Evolutionary conservation across 2,888 invertebrate species (phyloP).

Genomic region (Pediacus dermestoides): DNA sequence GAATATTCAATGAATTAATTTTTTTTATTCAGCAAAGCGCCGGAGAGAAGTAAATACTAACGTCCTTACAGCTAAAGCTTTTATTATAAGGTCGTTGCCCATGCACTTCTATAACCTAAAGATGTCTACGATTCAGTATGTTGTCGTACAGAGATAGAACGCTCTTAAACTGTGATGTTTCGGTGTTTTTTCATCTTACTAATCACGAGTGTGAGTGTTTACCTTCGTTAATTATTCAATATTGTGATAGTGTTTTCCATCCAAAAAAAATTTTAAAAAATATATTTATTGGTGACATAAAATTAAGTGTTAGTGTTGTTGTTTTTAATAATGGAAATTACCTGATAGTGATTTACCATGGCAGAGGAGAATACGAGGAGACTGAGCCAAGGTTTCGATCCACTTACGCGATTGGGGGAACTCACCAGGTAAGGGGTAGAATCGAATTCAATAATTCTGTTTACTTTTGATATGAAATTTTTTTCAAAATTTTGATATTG

Average conservation of each 20-base stretch:
- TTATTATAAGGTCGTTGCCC: conserved; percentile 18
- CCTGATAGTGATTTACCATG: conserved; percentile 22
- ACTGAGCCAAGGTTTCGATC: conserved; percentile 79
- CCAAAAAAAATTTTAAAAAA: background rate
- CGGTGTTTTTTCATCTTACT: too few relatives aligned
- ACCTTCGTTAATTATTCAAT: too few relatives aligned
- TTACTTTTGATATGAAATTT: too few relatives aligned
- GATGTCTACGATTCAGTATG: conserved; percentile 4
- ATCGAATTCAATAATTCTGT: too few relatives aligned
- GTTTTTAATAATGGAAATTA: conserved; percentile 29
- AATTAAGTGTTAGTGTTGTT: conserved; percentile 12
- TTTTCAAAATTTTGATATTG: too few relatives aligned
- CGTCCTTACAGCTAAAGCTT: too few relatives aligned
- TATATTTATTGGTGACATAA: background rate
- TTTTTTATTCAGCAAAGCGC: too few relatives aligned
- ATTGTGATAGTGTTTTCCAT: conserved; percentile 3
- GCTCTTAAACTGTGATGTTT: too few relatives aligned
- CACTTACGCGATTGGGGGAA: conserved; percentile 70
- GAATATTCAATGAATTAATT: too few relatives aligned
- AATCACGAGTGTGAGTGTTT: too few relatives aligned
- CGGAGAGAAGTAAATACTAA: too few relatives aligned
- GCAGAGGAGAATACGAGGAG: conserved; percentile 55
- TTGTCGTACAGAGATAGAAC: too few relatives aligned
- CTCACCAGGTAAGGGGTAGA: conserved; percentile 55
- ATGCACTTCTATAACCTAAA: conserved; percentile 17